A percentile compares a stretch with the other conserved stretches of the same genome.
These are phyloP conservation scores for Pogonocherus hispidulus DNA, from an alignment of 2,888 invertebrate genomes.

Conservation along the genomic window DNA sequence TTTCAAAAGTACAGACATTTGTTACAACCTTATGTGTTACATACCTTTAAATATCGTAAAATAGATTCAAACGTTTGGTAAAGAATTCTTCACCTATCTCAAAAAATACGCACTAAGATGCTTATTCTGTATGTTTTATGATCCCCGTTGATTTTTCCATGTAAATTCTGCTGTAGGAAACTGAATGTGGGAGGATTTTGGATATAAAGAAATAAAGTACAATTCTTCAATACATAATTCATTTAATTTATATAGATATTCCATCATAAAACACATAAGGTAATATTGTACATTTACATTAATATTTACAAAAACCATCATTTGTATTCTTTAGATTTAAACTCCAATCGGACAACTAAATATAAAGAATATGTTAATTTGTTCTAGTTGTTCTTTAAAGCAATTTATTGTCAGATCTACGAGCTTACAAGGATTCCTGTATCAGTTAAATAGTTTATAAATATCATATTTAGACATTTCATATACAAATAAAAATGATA, in stretches of 20 bases:
- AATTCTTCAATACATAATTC: slow-evolving; percentile 21
- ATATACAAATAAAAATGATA: background rate
- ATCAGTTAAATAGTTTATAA: slow-evolving; percentile 16
- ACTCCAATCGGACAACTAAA: slow-evolving; percentile 27
- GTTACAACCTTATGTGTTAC: too few relatives aligned
- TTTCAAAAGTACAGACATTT: too few relatives aligned
- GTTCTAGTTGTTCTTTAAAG: slow-evolving; percentile 57
- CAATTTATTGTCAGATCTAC: slow-evolving; percentile 68
- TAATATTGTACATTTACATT: slow-evolving; percentile 50
- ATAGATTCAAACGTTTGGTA: too few relatives aligned
- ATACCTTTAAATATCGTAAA: too few relatives aligned
- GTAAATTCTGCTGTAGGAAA: too few relatives aligned
- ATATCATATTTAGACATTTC: background rate
- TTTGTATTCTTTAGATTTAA: slow-evolving; percentile 39
- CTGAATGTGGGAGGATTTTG: too few relatives aligned
- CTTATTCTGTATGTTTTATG: too few relatives aligned
- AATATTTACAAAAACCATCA: slow-evolving; percentile 48
- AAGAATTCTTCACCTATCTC: too few relatives aligned
- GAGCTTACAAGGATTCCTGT: slow-evolving; percentile 60
- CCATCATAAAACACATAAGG: slow-evolving; percentile 54
- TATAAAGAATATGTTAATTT: slow-evolving; percentile 41
- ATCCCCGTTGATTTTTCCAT: too few relatives aligned
- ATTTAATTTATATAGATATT: slow-evolving; percentile 41
- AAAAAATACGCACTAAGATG: too few relatives aligned
- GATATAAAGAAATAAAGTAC: slow-evolving; percentile 2